Evolutionary conservation across 2,113 vertebrate species (phyloP).

Genomic region (Telmatochromis sp.): DNA sequence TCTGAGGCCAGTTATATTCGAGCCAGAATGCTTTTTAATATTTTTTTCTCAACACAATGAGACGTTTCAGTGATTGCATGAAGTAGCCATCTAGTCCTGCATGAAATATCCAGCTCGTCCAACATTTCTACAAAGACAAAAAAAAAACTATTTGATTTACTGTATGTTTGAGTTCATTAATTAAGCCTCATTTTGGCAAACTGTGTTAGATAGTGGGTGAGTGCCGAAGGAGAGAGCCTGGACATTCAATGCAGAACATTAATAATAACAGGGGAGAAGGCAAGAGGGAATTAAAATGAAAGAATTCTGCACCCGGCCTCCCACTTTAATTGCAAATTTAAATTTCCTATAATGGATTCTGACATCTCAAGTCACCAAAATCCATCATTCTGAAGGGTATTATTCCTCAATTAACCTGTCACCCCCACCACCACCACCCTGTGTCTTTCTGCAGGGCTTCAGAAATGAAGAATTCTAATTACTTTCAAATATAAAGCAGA

Average conservation of each 20-base stretch:
- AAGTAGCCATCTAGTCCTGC: not conserved
- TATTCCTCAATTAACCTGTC: constrained; percentile 81
- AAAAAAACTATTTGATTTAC: constrained; percentile 21
- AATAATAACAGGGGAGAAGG: constrained; percentile 62
- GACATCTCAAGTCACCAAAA: constrained; percentile 81
- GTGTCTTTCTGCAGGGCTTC: constrained; percentile 66
- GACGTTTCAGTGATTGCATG: not conserved
- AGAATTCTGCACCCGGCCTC: constrained; percentile 65
- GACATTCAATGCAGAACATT: constrained; percentile 65
- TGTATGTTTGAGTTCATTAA: constrained; percentile 60
- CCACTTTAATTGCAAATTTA: constrained; percentile 79
- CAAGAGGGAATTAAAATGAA: constrained; percentile 66
- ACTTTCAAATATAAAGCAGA: constrained; percentile 74
- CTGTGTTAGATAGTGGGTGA: constrained; percentile 19
- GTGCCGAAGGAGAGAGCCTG: constrained; percentile 32
- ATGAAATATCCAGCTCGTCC: not conserved
- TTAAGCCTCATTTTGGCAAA: constrained; percentile 56
- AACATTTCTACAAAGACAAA: not conserved
- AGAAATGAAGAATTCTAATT: constrained; percentile 77
- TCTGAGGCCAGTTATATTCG: not conserved
- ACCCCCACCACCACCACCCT: constrained; percentile 56
- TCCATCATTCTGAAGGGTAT: constrained; percentile 81
- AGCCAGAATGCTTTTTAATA: not conserved
- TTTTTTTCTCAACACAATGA: not conserved
- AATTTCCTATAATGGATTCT: constrained; percentile 77